Evolutionary conservation across 2,113 vertebrate species (phyloP).

Genomic region (human (Homo sapiens)): GRCh38 chr9:117311501-117312000

Average conservation of each 20-base stretch:
- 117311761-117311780: background rate
- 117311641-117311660: background rate
- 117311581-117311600: background rate
- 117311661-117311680: background rate
- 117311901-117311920: background rate
- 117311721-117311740: background rate
- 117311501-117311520: background rate
- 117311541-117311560: background rate
- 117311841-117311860: background rate
- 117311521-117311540: too few relatives aligned
- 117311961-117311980: background rate
- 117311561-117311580: background rate
- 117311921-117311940: background rate
- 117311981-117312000: rapidly evolving
- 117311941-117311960: background rate
- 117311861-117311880: background rate
- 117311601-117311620: background rate
- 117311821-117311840: background rate
- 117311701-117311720: rapidly evolving
- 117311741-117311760: background rate
- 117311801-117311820: background rate
- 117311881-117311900: background rate
- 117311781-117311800: background rate
- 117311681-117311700: background rate
- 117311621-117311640: background rate